phyloP scores from a whole-genome alignment of 1,140 invertebrate species.

The Philaenus spumarius region DNA sequence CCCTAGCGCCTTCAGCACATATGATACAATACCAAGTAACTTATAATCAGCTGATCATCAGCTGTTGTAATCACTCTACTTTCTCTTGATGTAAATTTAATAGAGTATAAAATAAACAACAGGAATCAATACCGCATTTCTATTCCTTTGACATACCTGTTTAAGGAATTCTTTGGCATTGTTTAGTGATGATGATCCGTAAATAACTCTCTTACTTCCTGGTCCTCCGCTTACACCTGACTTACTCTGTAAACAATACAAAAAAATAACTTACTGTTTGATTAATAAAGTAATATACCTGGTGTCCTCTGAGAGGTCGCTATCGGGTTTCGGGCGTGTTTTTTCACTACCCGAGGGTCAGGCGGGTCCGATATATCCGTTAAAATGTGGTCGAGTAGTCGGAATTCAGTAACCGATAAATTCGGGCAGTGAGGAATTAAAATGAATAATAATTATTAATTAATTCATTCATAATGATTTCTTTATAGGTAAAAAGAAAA shows the following conservation, averaged over 20 bases:
- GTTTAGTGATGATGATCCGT: slow-evolving; percentile 88
- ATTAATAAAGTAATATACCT: no score
- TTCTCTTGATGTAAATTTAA: background rate
- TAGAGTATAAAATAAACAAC: background rate
- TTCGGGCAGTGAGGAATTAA: no score
- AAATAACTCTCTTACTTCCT: slow-evolving; percentile 62
- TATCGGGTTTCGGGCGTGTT: no score
- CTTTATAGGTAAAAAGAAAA: no score
- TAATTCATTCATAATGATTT: no score
- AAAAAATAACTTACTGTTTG: no score
- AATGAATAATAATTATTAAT: no score
- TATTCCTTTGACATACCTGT: slow-evolving; percentile 53
- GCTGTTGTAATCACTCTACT: background rate
- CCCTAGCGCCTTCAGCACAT: background rate
- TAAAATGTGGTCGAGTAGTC: no score
- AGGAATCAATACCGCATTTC: background rate
- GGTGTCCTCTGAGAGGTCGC: no score
- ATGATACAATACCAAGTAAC: background rate
- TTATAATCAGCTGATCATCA: background rate
- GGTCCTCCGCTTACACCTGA: slow-evolving; percentile 20
- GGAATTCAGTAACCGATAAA: no score
- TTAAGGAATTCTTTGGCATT: slow-evolving; percentile 90
- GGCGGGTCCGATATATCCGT: no score
- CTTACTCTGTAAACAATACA: slow-evolving; percentile 26
- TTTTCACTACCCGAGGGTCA: no score